phyloP scores from a whole-genome alignment of 2,888 invertebrate species.

The Eurois occulta region DNA sequence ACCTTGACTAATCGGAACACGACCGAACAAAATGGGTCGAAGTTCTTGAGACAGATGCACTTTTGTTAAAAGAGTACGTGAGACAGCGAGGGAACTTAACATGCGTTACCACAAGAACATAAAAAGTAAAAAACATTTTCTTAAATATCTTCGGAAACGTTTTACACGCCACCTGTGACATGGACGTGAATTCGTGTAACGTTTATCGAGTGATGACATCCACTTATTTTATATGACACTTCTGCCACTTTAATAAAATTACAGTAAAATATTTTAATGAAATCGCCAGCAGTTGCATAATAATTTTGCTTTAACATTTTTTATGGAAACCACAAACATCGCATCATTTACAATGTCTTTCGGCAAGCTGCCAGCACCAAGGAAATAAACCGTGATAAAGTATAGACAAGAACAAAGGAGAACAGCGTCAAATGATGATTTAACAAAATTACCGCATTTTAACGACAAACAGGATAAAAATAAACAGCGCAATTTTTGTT shows the following conservation, averaged over 20 bases:
- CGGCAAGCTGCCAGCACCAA: conserved; percentile 45
- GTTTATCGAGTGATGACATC: conserved; percentile 56
- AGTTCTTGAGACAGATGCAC: conserved; percentile 73
- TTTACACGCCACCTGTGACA: conserved; percentile 49
- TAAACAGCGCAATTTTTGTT: conserved; percentile 39
- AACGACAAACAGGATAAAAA: conserved; percentile 51
- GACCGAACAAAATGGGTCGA: conserved; percentile 78
- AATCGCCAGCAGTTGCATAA: conserved; percentile 36
- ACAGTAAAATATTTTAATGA: conserved; percentile 37
- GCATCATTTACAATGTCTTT: conserved; percentile 37
- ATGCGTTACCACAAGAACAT: conserved; percentile 50
- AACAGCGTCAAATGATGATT: conserved; percentile 36
- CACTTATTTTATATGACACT: conserved; percentile 51
- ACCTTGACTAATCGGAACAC: conserved; percentile 87
- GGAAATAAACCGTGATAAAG: conserved; percentile 45
- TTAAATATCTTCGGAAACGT: conserved; percentile 35
- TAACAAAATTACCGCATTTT: conserved; percentile 47
- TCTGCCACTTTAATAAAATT: conserved; percentile 46
- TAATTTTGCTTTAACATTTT: conserved; percentile 33
- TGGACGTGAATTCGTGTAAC: conserved; percentile 43
- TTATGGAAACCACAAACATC: conserved; percentile 33
- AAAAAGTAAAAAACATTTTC: conserved; percentile 28
- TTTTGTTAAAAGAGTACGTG: conserved; percentile 67
- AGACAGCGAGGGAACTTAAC: conserved; percentile 61
- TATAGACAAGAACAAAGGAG: conserved; percentile 39